These are phyloP conservation scores for Lepus europaeus DNA, from an alignment of 2,113 vertebrate species.

Conservation along the genomic window DNA sequence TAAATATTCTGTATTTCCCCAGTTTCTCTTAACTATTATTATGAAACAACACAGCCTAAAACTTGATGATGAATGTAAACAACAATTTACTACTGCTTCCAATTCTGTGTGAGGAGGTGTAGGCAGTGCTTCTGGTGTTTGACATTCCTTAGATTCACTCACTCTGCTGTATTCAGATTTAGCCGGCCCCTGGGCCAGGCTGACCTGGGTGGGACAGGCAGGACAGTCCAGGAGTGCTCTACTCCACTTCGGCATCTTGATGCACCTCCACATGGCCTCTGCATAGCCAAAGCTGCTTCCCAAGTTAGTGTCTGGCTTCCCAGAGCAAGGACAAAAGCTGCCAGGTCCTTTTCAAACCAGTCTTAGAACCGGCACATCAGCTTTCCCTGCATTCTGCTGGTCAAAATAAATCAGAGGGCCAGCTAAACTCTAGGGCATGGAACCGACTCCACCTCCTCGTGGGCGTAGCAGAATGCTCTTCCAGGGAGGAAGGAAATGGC, in stretches of 20 bases:
- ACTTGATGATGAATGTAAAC: not conserved
- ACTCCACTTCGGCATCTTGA: not conserved
- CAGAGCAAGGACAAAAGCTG: not conserved
- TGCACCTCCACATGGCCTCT: not conserved
- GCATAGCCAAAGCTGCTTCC: not conserved
- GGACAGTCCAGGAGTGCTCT: not conserved
- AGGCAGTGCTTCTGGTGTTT: not conserved
- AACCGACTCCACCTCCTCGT: not conserved
- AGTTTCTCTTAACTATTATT: not conserved
- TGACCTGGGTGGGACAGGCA: not conserved
- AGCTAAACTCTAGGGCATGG: not conserved
- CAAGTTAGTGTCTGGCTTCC: not conserved
- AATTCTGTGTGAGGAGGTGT: not conserved
- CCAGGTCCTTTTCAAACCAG: not conserved
- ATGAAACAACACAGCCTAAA: not conserved
- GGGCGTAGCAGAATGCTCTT: not conserved
- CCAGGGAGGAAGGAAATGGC: not conserved
- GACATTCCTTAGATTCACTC: not conserved
- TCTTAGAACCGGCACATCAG: not conserved
- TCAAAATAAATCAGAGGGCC: not conserved
- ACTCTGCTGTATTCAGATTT: not conserved
- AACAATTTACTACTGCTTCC: not conserved
- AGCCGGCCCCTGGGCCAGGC: not conserved
- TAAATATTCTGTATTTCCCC: not conserved
- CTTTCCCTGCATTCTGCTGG: not conserved